Percentiles rank a stretch among this genome's conserved stretches.
phyloP scores from a whole-genome alignment of 2,797 vertebrate genomes.

The Sciurus carolinensis region DNA sequence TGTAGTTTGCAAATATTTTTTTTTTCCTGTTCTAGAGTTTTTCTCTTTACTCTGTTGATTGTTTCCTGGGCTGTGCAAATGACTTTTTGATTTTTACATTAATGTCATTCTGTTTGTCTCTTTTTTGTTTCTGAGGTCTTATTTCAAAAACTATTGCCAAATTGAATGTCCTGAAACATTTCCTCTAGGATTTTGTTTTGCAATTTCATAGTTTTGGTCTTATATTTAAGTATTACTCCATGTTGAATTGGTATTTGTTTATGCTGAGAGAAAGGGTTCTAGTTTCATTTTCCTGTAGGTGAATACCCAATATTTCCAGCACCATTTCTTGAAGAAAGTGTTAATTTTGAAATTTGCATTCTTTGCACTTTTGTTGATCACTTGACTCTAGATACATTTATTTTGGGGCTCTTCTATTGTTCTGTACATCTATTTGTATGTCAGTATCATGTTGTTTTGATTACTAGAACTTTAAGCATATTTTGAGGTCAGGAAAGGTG shows the following conservation, averaged over 20 bases:
- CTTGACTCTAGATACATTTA: background rate
- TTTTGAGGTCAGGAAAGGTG: background rate
- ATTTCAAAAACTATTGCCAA: background rate
- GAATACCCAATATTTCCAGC: no score
- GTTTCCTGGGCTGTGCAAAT: background rate
- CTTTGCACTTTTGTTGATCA: background rate
- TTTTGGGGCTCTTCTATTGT: background rate
- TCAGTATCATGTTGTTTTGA: background rate
- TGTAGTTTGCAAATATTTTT: background rate
- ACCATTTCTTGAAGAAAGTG: background rate
- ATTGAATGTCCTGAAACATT: background rate
- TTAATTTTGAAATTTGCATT: background rate
- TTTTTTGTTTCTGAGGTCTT: background rate
- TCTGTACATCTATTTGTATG: background rate
- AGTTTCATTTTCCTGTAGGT: background rate
- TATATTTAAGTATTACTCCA: background rate
- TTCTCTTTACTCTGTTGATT: background rate
- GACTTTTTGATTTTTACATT: background rate
- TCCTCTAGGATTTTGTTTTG: background rate
- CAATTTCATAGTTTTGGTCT: background rate
- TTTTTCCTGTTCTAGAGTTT: background rate
- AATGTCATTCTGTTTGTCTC: background rate
- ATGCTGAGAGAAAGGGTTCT: background rate
- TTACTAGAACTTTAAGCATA: background rate
- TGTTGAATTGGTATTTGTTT: background rate